Base-by-base conservation (phyloP, 2,797 vertebrate genomes). In the Pseudopleuronectes americanus region DNA sequence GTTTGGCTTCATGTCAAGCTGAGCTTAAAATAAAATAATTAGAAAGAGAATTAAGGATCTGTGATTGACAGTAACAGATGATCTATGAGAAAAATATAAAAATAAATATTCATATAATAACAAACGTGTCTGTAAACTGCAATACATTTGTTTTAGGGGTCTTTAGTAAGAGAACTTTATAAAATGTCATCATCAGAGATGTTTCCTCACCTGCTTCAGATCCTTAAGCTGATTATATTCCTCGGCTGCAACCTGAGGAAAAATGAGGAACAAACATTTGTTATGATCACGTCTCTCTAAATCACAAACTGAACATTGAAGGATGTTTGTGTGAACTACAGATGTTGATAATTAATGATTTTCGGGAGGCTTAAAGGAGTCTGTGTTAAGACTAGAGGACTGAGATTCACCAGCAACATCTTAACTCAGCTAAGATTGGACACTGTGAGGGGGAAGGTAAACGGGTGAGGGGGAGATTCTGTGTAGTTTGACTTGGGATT, bases 151-250 rank as follows among this genome's bases (percentile, higher is more conserved):
- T 41, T 41, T 41, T 38, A 38, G n/a, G 3, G 10, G 28, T 38
- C 8, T 63, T 28, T 4, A 38, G 1, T 16, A 43, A 49, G 9
- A 4, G 12, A 41, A 14, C 12, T 57, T 72, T 16, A 36, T 48
- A 8, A 63, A 68, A 21, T n/a, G 4, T 0, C 8, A 26, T 17
- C 2, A 48, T 26, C 4, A 52, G 51, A 68, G 51, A 61, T 6
- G 24, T 71, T 2, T 64, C 63, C 95, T 93, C 78, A 97, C 96
- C 93, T 89, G 89, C 86, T 96, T 97, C 8, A 95, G 68, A 22
- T 97, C 95, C 86, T 96, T 96, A 56, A 97, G 81, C 3, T 93
- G 89, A 82, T 96, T 97, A 88, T 96, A 97, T 59, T 97, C 96
- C 36, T 96, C 96, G 3, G 96, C 96, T 1, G 92, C 92, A 1